phyloP scores from a whole-genome alignment of 2,797 vertebrate genomes.

The Sylvilagus floridanus region DNA sequence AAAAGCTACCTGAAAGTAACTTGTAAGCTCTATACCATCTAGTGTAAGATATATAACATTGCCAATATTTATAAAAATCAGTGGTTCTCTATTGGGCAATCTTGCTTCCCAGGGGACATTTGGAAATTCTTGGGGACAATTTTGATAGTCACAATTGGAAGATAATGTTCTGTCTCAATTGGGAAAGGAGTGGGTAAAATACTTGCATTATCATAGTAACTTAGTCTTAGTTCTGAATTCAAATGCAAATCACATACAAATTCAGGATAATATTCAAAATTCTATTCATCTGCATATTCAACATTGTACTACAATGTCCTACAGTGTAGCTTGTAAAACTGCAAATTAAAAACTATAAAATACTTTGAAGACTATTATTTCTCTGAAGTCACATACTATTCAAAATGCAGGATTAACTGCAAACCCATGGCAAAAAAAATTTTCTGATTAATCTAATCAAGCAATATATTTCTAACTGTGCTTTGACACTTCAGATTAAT shows the following conservation, averaged over 20 bases:
- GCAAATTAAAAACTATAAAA: slow-evolving; percentile 63
- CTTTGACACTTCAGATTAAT: slow-evolving; percentile 62
- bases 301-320: not conserved
- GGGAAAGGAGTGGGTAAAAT: not conserved
- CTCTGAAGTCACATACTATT: slow-evolving; percentile 23
- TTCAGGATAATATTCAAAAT: slow-evolving; percentile 1
- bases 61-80: not conserved
- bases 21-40: not conserved
- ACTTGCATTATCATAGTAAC: not conserved
- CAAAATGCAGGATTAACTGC: slow-evolving; percentile 46
- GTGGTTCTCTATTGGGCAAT: not conserved
- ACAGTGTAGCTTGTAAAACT: slow-evolving; percentile 31
- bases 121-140: not conserved
- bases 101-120: not conserved
- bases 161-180: not conserved
- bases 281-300: not conserved
- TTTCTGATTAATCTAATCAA: slow-evolving; percentile 61
- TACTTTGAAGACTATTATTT: slow-evolving; percentile 58
- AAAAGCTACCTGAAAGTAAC: not conserved
- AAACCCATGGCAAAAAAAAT: slow-evolving; percentile 22
- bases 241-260: slow-evolving; percentile 43
- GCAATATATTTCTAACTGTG: slow-evolving; percentile 36
- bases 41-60: not conserved
- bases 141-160: not conserved
- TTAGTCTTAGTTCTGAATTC: slow-evolving; percentile 1